Percentiles rank a stretch among this genome's conserved stretches.
Evolutionary conservation across 2,113 vertebrate genomes (phyloP).

Genomic region (Cettia cetti): DNA sequence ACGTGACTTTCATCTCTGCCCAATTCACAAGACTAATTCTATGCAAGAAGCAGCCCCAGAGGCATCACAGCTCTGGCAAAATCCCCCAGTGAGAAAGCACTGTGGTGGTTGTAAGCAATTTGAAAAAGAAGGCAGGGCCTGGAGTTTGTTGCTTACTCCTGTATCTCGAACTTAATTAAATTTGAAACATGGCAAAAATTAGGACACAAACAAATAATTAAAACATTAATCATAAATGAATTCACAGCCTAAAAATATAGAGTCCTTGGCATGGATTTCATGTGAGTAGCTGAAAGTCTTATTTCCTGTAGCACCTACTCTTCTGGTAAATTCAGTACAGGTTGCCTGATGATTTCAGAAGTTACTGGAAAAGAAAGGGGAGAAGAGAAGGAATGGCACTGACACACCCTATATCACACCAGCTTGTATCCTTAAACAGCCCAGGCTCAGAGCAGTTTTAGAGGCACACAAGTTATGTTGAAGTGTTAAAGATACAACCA

Average conservation of each 20-base stretch:
- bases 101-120: background rate
- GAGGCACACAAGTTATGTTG: background rate
- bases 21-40: background rate
- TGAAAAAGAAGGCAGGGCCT: background rate
- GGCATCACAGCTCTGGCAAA: background rate
- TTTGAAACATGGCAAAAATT: background rate
- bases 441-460: background rate
- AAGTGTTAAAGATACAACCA: background rate
- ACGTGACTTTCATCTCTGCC: background rate
- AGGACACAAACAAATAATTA: background rate
- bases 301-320: background rate
- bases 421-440: background rate
- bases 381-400: background rate
- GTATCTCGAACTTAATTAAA: background rate
- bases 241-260: background rate
- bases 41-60: background rate
- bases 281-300: background rate
- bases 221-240: background rate
- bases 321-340: background rate
- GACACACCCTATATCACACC: background rate
- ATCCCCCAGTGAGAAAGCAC: fast-evolving
- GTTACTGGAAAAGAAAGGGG: background rate
- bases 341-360: background rate
- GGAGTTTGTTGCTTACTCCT: background rate
- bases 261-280: background rate